These are phyloP conservation scores for Sebastes vulpes DNA, from an alignment of 2,797 vertebrate genomes.

Conservation along the genomic window DNA sequence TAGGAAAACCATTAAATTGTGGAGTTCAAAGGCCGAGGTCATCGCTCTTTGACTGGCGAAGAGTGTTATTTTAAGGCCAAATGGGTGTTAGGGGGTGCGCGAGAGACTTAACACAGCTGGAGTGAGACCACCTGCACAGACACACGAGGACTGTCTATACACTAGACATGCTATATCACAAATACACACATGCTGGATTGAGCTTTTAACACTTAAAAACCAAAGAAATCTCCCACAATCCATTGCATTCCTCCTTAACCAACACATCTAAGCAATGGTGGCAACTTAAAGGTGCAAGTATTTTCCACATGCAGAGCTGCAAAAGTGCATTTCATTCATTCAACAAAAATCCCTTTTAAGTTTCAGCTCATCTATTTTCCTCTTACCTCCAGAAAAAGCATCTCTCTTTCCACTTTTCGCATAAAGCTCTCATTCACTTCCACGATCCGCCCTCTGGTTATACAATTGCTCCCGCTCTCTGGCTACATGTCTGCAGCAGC, in stretches of 20 bases:
- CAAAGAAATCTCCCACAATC: conserved; percentile 7
- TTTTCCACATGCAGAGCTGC: background rate
- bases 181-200: background rate
- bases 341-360: background rate
- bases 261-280: background rate
- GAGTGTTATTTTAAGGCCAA: conserved; percentile 77
- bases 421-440: conserved; percentile 43
- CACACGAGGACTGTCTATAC: background rate
- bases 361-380: conserved; percentile 14
- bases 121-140: conserved; percentile 63
- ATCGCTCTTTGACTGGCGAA: conserved; percentile 51
- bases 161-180: background rate
- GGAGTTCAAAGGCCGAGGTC: conserved; percentile 68
- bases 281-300: background rate
- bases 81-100: conserved; percentile 68
- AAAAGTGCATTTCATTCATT: background rate
- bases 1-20: conserved; percentile 64
- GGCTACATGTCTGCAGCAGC: conserved; percentile 48
- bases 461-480: conserved; percentile 16
- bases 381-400: conserved; percentile 79
- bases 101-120: conserved; percentile 68
- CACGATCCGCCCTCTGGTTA: conserved; percentile 8
- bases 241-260: conserved; percentile 1
- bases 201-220: conserved; percentile 1
- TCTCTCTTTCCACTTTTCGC: conserved; percentile 43